Conservation (phyloP, 2,888 invertebrate species). For the Chalcis sispes region DNA sequence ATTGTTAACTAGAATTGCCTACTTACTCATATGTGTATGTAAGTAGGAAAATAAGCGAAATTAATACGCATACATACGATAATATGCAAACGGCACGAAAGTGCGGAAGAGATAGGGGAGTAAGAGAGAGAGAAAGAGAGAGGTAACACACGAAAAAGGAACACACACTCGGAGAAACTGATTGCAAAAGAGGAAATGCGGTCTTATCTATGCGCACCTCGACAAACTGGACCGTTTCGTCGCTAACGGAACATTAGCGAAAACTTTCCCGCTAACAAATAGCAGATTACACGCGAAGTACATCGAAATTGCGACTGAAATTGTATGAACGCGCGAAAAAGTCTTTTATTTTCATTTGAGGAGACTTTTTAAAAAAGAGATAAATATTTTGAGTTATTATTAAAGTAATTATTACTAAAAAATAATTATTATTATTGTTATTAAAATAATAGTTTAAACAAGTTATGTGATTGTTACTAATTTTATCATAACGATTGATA, state of each 20-base stretch:
- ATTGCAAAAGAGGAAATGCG: conserved; percentile 45
- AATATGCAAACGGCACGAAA: conserved; percentile 59
- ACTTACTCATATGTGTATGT: not conserved
- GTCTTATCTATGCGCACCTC: conserved; percentile 57
- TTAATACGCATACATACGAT: conserved; percentile 62
- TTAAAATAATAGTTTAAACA: too few species aligned
- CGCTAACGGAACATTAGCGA: conserved; percentile 22
- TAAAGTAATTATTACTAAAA: not conserved
- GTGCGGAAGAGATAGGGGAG: not conserved
- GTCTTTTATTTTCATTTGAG: conserved; percentile 15
- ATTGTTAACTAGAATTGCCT: conserved; percentile 21
- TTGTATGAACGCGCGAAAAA: not conserved
- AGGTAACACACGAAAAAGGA: conserved; percentile 1
- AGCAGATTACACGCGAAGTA: conserved; percentile 30
- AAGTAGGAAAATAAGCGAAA: conserved; percentile 52
- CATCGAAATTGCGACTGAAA: conserved; percentile 31
- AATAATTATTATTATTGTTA: too few species aligned
- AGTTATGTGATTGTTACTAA: too few species aligned
- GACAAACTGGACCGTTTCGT: conserved; percentile 58
- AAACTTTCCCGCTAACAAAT: conserved; percentile 49
- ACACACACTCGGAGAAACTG: conserved; percentile 41
- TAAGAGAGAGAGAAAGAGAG: conserved; percentile 9
- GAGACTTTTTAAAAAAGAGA: too few species aligned
- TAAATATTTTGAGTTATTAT: too few species aligned
- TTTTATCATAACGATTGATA: too few species aligned